These are phyloP conservation scores for Ormyrus labotus DNA, from an alignment of 2,888 invertebrate genomes.

Conservation along the genomic window DNA sequence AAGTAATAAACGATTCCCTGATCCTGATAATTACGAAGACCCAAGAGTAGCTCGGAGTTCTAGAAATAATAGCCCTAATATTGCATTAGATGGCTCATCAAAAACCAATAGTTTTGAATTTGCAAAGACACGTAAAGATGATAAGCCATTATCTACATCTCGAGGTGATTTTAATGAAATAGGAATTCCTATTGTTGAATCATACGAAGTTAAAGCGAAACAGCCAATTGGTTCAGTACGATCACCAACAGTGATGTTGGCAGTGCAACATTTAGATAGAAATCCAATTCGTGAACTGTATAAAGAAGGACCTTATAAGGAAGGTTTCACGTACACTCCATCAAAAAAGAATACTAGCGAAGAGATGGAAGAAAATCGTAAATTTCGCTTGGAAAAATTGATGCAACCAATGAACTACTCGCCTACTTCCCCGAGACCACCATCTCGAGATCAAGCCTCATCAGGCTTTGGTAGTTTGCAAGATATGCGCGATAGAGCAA, in stretches of 20 bases:
- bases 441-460: conserved; percentile 65
- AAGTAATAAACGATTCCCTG: conserved; percentile 62
- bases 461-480: conserved; percentile 69
- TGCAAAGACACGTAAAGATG: conserved; percentile 53
- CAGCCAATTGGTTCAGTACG: conserved; percentile 46
- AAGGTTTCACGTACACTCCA: background rate
- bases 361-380: conserved; percentile 53
- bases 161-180: conserved; percentile 73
- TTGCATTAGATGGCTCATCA: conserved; percentile 60
- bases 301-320: conserved; percentile 4
- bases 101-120: conserved; percentile 65
- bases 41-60: conserved; percentile 55
- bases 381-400: conserved; percentile 51
- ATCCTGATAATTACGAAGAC: conserved; percentile 68
- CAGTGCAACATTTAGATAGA: conserved; percentile 43
- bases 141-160: conserved; percentile 39
- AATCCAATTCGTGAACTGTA: conserved; percentile 33
- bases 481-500: conserved; percentile 61
- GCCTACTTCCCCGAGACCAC: conserved; percentile 57
- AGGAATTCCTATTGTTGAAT: conserved; percentile 69
- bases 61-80: conserved; percentile 48
- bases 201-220: conserved; percentile 42
- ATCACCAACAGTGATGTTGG: conserved; percentile 49
- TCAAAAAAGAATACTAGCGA: background rate
- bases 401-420: conserved; percentile 45